Base-by-base conservation (phyloP, 53 echinoderm and acorn worm species). In the Paracentrotus lividus region DNA sequence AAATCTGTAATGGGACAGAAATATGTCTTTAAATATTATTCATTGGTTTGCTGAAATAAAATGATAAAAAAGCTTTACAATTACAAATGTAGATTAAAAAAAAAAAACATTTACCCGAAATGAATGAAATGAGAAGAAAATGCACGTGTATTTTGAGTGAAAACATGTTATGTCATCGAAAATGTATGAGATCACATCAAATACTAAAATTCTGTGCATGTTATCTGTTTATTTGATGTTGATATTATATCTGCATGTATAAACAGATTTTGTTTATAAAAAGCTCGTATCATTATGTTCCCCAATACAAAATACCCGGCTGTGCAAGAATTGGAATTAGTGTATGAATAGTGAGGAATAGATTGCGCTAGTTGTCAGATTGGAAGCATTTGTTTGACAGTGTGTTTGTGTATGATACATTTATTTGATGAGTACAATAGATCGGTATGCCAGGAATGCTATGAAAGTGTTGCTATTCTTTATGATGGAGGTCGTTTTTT, bases 351-450 rank as follows among this genome's bases (percentile, higher is more conserved):
- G 47, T 10, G 12, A 81, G 31, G 45, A 2, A 81, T 47, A 45
- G 47, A 78, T 78, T 45, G 47, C 78, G 47, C n/a, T 78, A n/a
- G 44, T 24, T 45, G 29, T 44, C 78, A 69, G 23, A 23, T n/a
- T 26, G 12, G 23, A 49, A 26, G 44, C 81, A 81, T 81, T 47
- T 47, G 47, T 13, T 72, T 72, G 40, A 72, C 18, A 72, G 18
- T 16, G 81, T 81, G 47, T 47, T 45, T 81, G 81, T 26, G 47
- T 24, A 81, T 81, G 47, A n/a, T 81, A 81, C 47, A 81, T 49
- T 76, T 34, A 81, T 81, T 81, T 47, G 26, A 8, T 47, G 81
- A 47, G 26, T 81, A 47, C 81, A 81, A 81, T 47, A 47, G 81
- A 47, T 45, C 5, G 81, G 81, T n/a, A 81, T 81, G 81, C 27